Base-by-base conservation (phyloP, 2,113 vertebrate genomes). In the Perca schrenkii region DNA sequence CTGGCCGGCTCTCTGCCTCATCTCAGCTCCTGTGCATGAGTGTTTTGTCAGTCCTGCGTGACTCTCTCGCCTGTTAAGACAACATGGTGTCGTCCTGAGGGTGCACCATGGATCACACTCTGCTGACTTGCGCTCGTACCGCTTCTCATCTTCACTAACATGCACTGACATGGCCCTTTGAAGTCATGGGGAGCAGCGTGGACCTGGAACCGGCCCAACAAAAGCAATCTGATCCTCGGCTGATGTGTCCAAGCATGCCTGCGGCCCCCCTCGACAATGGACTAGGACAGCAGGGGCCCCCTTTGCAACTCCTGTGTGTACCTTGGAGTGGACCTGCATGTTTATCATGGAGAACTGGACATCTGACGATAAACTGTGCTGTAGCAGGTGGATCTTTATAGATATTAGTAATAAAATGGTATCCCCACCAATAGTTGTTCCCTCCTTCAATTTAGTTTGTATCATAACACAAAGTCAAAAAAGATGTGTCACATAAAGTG, bases 151-250 rank as follows among this genome's bases (percentile, higher is more conserved):
- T 91, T 61, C 78, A n/a, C 86, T 95, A 95, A 95, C 93, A 22
- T 78, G 82, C 85, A 79, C 82, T 94, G 95, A 95, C 95, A 88
- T 73, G 86, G 77, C 58, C 65, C 88, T 94, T 95, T 95, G 93
- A 93, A 91, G 91, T 90, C 68, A 70, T 64, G 77, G 85, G 60
- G 82, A 91, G 91, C 83, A 83, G 87, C 71, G 82, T 80, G 84
- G 91, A 93, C 88, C 86, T 86, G 87, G 80, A 91, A 86, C 90
- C 0, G 65, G 62, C 83, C 92, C 92, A 93, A 95, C 92, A 94
- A 95, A 93, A 95, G 93, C 93, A 91, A 91, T 81, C 79, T 94
- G 92, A 95, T 94, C 93, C 93, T 62, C 50, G 80, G 71, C 84
- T 87, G 91, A 93, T 83, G 85, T 80, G 88, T 90, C 84, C 79